Evolutionary conservation across 2,113 vertebrate genomes (phyloP).

Genomic region (Hemiscyllium ocellatum): DNA sequence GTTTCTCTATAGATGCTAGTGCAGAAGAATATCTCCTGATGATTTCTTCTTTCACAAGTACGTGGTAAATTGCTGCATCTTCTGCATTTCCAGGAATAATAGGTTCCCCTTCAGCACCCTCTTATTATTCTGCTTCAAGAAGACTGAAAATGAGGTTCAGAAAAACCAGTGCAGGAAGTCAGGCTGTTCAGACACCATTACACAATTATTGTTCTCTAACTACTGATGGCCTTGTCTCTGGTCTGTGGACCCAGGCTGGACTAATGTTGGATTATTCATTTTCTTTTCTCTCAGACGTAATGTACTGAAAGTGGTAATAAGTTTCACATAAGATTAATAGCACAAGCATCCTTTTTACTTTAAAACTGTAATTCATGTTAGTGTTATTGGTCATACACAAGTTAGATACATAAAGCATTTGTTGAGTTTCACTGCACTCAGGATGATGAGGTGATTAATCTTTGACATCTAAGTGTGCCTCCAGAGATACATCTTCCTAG

Average conservation of each 20-base stretch:
- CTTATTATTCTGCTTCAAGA: neutral
- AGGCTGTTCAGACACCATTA: neutral
- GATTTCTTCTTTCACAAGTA: neutral
- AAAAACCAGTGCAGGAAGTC: neutral
- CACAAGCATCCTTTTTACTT: neutral
- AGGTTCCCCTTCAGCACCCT: neutral
- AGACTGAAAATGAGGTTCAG: neutral
- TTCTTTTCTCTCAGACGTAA: neutral
- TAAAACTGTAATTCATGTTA: neutral
- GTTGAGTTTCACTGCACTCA: neutral
- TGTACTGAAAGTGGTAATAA: neutral
- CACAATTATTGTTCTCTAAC: neutral
- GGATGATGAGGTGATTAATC: neutral
- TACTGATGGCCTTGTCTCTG: neutral
- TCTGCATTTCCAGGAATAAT: neutral
- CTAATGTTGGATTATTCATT: neutral
- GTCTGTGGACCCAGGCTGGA: neutral
- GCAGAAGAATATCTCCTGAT: neutral
- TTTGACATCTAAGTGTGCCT: neutral
- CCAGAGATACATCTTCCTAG: neutral
- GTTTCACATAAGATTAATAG: neutral
- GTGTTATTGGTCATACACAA: neutral
- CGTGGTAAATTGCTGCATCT: neutral
- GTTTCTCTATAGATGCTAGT: neutral
- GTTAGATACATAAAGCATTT: neutral